These are phyloP conservation scores for Chrysodeixis includens DNA, from an alignment of 2,888 invertebrate species.

Conservation along the genomic window DNA sequence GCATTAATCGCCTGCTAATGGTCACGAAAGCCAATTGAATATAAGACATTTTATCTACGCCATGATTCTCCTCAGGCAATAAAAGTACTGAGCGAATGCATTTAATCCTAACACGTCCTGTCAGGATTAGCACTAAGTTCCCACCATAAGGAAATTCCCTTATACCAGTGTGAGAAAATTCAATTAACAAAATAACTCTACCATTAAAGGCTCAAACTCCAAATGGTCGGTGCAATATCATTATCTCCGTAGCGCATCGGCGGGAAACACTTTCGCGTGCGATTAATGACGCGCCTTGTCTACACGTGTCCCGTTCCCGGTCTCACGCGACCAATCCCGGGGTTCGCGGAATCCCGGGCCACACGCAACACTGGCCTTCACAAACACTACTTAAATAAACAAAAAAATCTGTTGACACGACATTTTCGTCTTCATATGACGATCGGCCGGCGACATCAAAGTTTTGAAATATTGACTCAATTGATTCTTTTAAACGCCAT, in stretches of 20 bases:
- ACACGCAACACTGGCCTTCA: constrained; percentile 59
- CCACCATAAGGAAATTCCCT: constrained; percentile 12
- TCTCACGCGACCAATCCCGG: constrained; percentile 59
- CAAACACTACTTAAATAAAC: constrained; percentile 57
- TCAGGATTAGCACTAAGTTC: not conserved
- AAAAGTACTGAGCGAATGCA: not conserved
- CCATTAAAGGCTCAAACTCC: constrained; percentile 30
- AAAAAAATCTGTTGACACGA: constrained; percentile 54
- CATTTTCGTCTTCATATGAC: constrained; percentile 46
- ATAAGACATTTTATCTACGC: too few species aligned
- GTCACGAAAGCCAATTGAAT: not conserved
- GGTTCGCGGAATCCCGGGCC: constrained; percentile 63
- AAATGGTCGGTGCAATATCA: constrained; percentile 37
- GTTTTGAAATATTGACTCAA: constrained; percentile 34
- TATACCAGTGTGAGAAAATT: constrained; percentile 22
- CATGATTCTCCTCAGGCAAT: not conserved
- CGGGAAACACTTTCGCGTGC: constrained; percentile 53
- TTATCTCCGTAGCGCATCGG: constrained; percentile 39
- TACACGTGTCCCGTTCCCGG: constrained; percentile 54
- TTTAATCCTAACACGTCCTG: constrained; percentile 1
- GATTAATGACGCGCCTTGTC: constrained; percentile 52
- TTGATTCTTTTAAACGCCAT: constrained; percentile 17
- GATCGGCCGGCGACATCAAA: constrained; percentile 49
- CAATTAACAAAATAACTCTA: constrained; percentile 18
- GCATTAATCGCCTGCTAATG: not conserved